These are phyloP conservation scores for Trilocha varians DNA, from an alignment of 2,888 invertebrate species.

Conservation along the genomic window DNA sequence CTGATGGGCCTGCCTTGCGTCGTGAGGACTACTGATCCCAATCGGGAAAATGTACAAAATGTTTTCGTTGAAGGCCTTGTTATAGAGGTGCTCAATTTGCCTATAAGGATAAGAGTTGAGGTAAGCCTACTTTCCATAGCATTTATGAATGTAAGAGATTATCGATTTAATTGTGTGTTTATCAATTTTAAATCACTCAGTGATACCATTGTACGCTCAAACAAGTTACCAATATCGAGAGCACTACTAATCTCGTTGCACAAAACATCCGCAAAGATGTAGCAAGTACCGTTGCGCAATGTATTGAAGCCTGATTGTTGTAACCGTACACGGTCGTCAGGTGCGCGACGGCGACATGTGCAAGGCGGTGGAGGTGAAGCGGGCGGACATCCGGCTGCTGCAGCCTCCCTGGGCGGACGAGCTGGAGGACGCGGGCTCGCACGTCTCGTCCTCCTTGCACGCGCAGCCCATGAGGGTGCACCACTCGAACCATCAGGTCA, in stretches of 20 bases:
- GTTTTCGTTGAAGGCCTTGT: constrained; percentile 92
- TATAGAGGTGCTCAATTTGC: constrained; percentile 61
- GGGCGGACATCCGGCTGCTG: constrained; percentile 91
- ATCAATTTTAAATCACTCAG: too few species aligned
- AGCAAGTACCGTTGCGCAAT: neutral
- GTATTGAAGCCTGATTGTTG: neutral
- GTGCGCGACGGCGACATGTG: constrained; percentile 67
- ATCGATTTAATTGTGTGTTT: too few species aligned
- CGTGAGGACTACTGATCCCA: constrained; percentile 77
- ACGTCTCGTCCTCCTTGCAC: constrained; percentile 41
- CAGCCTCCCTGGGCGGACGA: constrained; percentile 98
- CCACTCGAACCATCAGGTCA: constrained; percentile 45
- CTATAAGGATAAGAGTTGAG: constrained; percentile 64
- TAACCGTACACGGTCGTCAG: too few species aligned
- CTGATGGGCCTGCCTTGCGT: constrained; percentile 86
- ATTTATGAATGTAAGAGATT: too few species aligned
- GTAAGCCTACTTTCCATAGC: too few species aligned
- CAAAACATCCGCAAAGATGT: too few species aligned
- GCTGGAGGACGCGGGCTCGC: constrained; percentile 78
- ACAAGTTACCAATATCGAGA: too few species aligned
- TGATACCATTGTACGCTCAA: too few species aligned
- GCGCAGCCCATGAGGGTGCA: constrained; percentile 44
- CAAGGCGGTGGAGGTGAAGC: constrained; percentile 79
- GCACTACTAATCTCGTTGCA: too few species aligned
- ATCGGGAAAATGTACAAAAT: constrained; percentile 75